These are phyloP conservation scores for Notothenia rossii DNA, from an alignment of 2,113 vertebrate genomes.

Conservation along the genomic window DNA sequence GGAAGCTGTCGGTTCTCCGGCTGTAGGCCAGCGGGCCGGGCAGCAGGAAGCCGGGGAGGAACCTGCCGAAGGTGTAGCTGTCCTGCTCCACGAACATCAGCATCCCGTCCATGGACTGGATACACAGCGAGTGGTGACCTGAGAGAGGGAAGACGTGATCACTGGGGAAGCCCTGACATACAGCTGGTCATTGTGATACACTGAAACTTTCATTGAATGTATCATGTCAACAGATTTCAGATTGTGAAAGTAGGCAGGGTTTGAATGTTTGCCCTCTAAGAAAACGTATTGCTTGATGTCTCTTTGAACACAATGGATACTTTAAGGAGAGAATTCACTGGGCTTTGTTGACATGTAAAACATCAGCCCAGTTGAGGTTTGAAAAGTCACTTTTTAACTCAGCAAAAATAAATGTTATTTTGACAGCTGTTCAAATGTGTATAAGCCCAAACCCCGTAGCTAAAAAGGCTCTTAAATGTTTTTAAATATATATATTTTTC, in stretches of 20 bases:
- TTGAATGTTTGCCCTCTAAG: too few relatives aligned
- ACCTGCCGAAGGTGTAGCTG: conserved; percentile 94
- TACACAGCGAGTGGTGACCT: conserved; percentile 96
- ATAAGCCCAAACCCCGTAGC: neutral
- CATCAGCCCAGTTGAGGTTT: neutral
- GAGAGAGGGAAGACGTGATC: conserved; percentile 6
- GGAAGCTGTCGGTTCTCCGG: conserved; percentile 92
- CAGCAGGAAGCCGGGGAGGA: conserved; percentile 93
- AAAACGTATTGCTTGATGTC: too few relatives aligned
- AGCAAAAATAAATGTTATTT: neutral
- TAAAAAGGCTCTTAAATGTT: neutral
- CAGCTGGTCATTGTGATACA: too few relatives aligned
- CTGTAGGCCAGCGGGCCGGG: conserved; percentile 94
- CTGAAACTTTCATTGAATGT: too few relatives aligned
- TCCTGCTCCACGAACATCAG: conserved; percentile 99
- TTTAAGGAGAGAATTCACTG: too few relatives aligned
- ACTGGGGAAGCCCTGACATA: too few relatives aligned
- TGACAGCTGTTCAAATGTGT: neutral
- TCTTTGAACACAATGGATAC: too few relatives aligned
- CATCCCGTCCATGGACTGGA: conserved; percentile 99
- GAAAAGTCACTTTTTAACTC: neutral
- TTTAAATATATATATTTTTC: neutral
- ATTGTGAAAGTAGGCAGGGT: too few relatives aligned
- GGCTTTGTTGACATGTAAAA: too few relatives aligned
- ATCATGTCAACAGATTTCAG: too few relatives aligned